These are phyloP conservation scores for Platycheirus rosarum DNA, from an alignment of 2,888 invertebrate genomes.

Conservation along the genomic window DNA sequence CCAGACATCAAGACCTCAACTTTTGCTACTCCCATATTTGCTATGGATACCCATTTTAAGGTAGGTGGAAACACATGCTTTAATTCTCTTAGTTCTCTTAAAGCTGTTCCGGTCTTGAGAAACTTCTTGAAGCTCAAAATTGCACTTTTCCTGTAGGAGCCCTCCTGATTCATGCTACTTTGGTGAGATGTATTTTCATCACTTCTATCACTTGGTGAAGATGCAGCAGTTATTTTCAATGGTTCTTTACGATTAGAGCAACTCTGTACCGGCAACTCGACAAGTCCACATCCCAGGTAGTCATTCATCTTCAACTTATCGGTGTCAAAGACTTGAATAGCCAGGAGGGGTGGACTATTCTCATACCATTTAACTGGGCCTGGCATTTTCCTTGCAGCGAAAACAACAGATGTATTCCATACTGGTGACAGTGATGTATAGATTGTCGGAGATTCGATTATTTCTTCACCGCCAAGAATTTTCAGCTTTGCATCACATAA, in stretches of 20 bases:
- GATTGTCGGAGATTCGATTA: constrained; percentile 76
- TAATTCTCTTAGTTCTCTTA: constrained; percentile 75
- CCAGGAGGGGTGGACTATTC: constrained; percentile 81
- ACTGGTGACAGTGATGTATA: constrained; percentile 84
- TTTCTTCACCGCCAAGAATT: constrained; percentile 76
- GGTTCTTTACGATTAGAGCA: constrained; percentile 15
- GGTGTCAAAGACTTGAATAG: constrained; percentile 83
- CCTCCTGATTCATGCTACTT: not conserved
- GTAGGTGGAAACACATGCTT: constrained; percentile 81
- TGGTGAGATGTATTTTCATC: not conserved
- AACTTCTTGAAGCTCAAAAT: constrained; percentile 22
- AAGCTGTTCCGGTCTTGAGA: constrained; percentile 66
- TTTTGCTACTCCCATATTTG: constrained; percentile 80
- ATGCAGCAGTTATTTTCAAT: constrained; percentile 1
- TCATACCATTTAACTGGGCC: constrained; percentile 78
- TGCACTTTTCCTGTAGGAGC: not conserved
- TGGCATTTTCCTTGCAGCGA: constrained; percentile 81
- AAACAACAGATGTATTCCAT: constrained; percentile 85
- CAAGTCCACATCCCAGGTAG: constrained; percentile 78
- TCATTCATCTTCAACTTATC: constrained; percentile 77
- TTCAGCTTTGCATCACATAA: constrained; percentile 83
- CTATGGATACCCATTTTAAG: constrained; percentile 83
- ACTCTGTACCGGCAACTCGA: constrained; percentile 73
- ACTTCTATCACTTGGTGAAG: not conserved
- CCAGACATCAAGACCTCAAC: constrained; percentile 84